A percentile compares a stretch with the other conserved stretches of the same genome.
phyloP scores from a whole-genome alignment of 2,888 invertebrate species.

The Biston betularia region DNA sequence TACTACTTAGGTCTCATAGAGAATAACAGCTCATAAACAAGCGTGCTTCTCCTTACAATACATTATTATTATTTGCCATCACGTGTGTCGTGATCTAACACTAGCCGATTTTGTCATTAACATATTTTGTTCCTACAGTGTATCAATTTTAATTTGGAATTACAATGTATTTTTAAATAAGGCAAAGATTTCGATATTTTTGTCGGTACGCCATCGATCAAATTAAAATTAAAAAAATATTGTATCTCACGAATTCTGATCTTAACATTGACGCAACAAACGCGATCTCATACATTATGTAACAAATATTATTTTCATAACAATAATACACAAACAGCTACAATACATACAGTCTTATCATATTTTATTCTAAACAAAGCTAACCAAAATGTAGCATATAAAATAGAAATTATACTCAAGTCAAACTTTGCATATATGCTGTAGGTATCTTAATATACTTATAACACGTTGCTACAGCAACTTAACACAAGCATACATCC shows the following conservation, averaged over 20 bases:
- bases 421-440: slow-evolving; percentile 52
- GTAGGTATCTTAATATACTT: slow-evolving; percentile 34
- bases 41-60: too few relatives aligned
- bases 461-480: slow-evolving; percentile 44
- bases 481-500: slow-evolving; percentile 39
- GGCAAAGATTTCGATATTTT: neutral
- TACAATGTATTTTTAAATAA: too few relatives aligned
- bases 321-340: slow-evolving; percentile 48
- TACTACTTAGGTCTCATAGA: too few relatives aligned
- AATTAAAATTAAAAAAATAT: slow-evolving; percentile 38
- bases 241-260: slow-evolving; percentile 7
- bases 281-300: slow-evolving; percentile 81
- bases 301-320: slow-evolving; percentile 60
- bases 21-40: too few relatives aligned
- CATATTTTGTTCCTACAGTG: neutral
- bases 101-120: neutral
- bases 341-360: slow-evolving; percentile 77
- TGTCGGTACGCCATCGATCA: neutral
- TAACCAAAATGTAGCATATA: slow-evolving; percentile 59
- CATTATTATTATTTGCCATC: too few relatives aligned
- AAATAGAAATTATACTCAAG: slow-evolving; percentile 44
- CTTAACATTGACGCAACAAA: slow-evolving; percentile 57
- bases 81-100: neutral
- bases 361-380: slow-evolving; percentile 65
- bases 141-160: too few relatives aligned